Evolutionary conservation across 2,113 vertebrate species (phyloP).

Genomic region (Scytalopus superciliaris): DNA sequence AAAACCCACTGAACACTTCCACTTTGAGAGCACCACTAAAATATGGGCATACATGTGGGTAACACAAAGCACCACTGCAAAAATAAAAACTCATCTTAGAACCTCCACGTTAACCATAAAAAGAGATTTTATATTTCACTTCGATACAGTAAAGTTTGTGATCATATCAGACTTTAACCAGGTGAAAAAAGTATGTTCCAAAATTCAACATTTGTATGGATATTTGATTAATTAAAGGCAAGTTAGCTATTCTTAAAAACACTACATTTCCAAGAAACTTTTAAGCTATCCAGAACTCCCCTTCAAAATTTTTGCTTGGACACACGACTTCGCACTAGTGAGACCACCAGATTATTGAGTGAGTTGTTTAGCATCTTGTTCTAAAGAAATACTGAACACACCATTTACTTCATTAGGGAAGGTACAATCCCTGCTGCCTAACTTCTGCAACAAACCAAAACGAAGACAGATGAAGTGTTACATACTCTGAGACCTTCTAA

Average conservation of each 20-base stretch:
- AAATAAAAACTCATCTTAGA: background rate
- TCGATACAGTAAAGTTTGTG: background rate
- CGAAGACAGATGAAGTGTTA: background rate
- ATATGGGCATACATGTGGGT: accelerated
- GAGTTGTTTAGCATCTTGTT: background rate
- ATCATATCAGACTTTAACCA: background rate
- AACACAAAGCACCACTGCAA: background rate
- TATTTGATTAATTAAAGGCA: background rate
- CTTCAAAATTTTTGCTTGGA: background rate
- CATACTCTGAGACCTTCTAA: background rate
- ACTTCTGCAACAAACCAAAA: background rate
- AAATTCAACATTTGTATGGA: background rate
- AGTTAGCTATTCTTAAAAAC: background rate
- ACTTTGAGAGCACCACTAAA: background rate
- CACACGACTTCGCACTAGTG: background rate
- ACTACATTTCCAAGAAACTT: background rate
- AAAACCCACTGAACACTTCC: background rate
- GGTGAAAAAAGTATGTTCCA: background rate
- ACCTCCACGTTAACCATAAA: background rate
- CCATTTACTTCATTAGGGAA: background rate
- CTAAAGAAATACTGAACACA: background rate
- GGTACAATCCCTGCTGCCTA: background rate
- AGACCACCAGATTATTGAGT: accelerated
- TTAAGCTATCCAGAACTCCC: background rate
- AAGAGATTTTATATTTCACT: background rate